Base-by-base conservation (phyloP, 2,113 vertebrate genomes). In the Hipposideros armiger region DNA sequence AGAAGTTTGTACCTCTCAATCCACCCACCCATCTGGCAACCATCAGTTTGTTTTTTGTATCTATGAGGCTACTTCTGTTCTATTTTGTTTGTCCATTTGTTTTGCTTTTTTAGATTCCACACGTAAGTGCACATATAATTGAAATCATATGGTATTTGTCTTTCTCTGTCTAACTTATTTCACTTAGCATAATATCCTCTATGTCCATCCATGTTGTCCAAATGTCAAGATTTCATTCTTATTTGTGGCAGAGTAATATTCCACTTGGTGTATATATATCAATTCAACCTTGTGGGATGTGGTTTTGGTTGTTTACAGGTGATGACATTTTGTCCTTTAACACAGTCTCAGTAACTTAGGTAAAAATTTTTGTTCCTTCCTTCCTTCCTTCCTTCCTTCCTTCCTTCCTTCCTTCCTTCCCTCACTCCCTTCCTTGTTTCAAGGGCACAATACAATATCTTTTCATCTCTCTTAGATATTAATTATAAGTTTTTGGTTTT, bases 311-410 rank as follows among this genome's bases (percentile, higher is more conserved):
- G 56, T 92, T 89, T 50, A n/a, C 17, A 74, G 84, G 58, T 47
- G 56, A 80, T 78, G 16, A 66, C n/a, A 74, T 89, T 97, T 89
- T 47, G 20, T 42, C 42, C 32, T 72, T 47, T 70, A 84, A 66
- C 17, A 54, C 84, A 83, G 6, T 86, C n/a, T 69, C 81, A 69
- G 9, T 81, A 40, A 74, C 26, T 76, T 74, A 50, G 10, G 28
- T 80, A 54, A 62, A 91, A 82, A 60, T 8, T 30, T 24, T 16
- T 5, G 42, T 30, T 24, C 9, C 28, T n/a, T 26, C 32, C 11
- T 26, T 28, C 17, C 4, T 11, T 13, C 11, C 26, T 73, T 14
- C 9, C 8, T 60, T 50, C 22, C 17, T 4, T 11, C 5, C 15
- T 5, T n/a, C 45, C 7, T 22, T 40, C 47, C 1, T 28, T 17